Base-by-base conservation (phyloP, 2,797 vertebrate species). In the Hemitrygon akajei region DNA sequence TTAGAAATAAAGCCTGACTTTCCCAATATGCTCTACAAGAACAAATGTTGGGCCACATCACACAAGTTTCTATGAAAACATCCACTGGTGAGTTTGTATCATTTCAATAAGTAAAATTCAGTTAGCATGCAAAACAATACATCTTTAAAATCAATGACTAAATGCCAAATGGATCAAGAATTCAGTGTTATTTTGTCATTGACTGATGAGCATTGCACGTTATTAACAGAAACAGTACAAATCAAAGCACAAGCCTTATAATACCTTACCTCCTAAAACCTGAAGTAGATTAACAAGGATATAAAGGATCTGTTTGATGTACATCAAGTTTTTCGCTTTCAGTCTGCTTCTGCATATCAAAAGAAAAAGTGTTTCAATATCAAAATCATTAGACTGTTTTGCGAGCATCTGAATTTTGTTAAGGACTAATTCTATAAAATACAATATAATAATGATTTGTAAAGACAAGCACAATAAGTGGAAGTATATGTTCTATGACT, bases 311-410 rank as follows among this genome's bases (percentile, higher is more conserved):
- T 99, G 99, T 94, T 98, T 99, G 94, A 99, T 97, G 95, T 99
- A 99, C 98, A 99, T 98, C 95, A 99, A 95, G 95, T 99, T 99
- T 96, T 98, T 99, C 86, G 98, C 98, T 95, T 99, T 99, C 95
- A 99, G 95, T 94, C 97, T 96, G 95, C 97, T 98, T 96, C 99
- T 99, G 94, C 66, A 93, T 94, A 81, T 76, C 14, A 40, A 37
- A 73, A 94, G 63, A 71, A 86, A 94, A 94, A 25, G 66, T 20
- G 22, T 75, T 93, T 5, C 81, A 30, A 16, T 20, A 18, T 80
- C n/a, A 82, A 66, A 11, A 25, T 58, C 34, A 63, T 30, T 6
- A 79, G 25, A 80, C 6, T 16, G 47, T 6, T 73, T 86, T 40
- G 76, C 20, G 75, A 34, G 37, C 27, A 89, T 20, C 25, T 5